These are phyloP conservation scores for Trichomalopsis sarcophagae DNA, from an alignment of 1,140 invertebrate species.

Conservation along the genomic window DNA sequence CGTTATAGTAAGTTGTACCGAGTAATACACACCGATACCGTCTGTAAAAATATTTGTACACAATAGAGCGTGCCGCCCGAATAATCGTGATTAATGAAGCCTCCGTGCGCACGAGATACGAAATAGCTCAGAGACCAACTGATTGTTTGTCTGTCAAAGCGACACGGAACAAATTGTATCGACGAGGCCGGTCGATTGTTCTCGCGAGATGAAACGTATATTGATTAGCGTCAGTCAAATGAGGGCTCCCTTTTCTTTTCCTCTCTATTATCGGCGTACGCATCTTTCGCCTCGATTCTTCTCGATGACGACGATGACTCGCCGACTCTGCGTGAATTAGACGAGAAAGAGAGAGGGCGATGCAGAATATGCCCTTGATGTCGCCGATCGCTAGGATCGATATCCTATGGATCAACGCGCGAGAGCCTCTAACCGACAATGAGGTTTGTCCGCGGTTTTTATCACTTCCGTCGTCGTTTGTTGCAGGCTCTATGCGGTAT, in stretches of 20 bases:
- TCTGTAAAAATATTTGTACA: slow-evolving; percentile 37
- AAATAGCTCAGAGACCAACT: neutral
- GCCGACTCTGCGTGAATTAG: slow-evolving; percentile 18
- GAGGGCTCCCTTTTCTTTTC: neutral
- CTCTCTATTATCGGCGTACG: neutral
- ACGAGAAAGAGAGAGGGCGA: neutral
- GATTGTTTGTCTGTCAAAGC: slow-evolving; percentile 41
- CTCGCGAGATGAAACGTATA: slow-evolving; percentile 40
- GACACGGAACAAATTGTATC: slow-evolving; percentile 43
- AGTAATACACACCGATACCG: neutral
- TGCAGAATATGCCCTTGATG: slow-evolving; percentile 35
- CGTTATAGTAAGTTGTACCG: neutral
- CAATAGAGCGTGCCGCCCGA: neutral
- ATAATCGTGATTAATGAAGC: slow-evolving; percentile 42
- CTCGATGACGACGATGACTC: slow-evolving; percentile 46
- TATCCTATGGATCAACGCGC: neutral
- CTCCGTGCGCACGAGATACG: neutral
- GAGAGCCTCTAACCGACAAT: neutral
- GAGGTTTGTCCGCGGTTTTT: slow-evolving; percentile 14
- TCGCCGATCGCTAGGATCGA: slow-evolving; percentile 30
- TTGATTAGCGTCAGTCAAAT: slow-evolving; percentile 49
- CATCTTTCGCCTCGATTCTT: slow-evolving; percentile 22
- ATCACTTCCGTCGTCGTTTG: neutral
- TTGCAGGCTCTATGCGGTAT: neutral
- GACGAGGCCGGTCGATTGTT: neutral